phyloP scores from a whole-genome alignment of 2,113 vertebrate species.

The Coreoperca whiteheadi region DNA sequence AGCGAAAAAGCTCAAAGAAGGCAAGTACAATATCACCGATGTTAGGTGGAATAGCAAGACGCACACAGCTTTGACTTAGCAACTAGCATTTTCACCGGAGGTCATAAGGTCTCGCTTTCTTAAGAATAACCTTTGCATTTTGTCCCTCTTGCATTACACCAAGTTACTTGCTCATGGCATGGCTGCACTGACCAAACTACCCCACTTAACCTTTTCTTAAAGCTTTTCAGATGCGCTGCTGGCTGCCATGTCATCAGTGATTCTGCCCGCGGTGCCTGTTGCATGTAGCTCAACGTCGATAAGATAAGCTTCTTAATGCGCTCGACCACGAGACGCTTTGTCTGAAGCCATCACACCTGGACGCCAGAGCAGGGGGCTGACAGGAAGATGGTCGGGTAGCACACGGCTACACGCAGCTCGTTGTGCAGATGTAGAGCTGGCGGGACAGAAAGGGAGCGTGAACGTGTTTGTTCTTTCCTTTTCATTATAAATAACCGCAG shows the following conservation, averaged over 20 bases:
- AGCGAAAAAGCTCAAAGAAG: not conserved
- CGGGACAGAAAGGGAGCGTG: too few relatives aligned
- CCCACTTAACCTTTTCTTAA: not conserved
- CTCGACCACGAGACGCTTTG: not conserved
- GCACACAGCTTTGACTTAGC: not conserved
- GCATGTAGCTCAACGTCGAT: slow-evolving; percentile 31
- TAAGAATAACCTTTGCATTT: not conserved
- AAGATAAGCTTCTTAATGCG: not conserved
- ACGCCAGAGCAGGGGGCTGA: not conserved
- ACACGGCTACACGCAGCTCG: too few relatives aligned
- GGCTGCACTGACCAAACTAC: not conserved
- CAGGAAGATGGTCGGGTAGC: too few relatives aligned
- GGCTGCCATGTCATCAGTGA: not conserved
- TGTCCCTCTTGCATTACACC: not conserved
- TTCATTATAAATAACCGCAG: too few relatives aligned
- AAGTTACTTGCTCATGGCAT: not conserved
- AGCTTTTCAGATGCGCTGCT: slow-evolving; percentile 7
- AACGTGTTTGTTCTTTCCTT: too few relatives aligned
- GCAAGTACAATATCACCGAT: not conserved
- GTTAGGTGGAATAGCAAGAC: not conserved
- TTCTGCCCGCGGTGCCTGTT: slow-evolving; percentile 10
- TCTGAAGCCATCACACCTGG: not conserved
- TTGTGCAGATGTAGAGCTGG: too few relatives aligned
- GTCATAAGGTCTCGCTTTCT: not conserved
- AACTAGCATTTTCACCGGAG: not conserved